Base-by-base conservation (phyloP, 1,140 invertebrate genomes). In the Listronotus bonariensis region DNA sequence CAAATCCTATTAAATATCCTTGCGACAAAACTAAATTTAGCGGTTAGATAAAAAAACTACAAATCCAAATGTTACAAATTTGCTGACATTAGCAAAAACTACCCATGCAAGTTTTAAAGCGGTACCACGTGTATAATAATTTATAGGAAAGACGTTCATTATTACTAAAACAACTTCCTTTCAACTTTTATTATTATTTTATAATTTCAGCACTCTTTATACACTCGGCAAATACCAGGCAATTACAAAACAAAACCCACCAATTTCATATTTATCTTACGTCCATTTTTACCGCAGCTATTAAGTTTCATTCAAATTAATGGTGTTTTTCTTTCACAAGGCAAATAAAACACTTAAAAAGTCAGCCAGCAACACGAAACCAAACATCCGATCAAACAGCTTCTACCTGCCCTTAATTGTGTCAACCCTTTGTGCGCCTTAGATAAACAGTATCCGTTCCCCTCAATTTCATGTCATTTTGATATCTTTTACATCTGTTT, bases 391-490 rank as follows among this genome's bases (percentile, higher is more conserved):
- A 61, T 53, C 59, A 43, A 53, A 26, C 48, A 41, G 48, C 40
- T 54, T 34, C 34, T 53, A 61, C 49, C 59, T 53, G 48, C 59
- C 36, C 32, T 53, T 53, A 61, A 61, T 61, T 61, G 59, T 61
- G 59, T 61, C 59, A 61, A 61, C 48, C 59, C 59, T 54, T 54
- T 41, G 34, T 15, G 46, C 15, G 46, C 57, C 18, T 48, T 51
- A 20, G 18, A 41, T 41, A 60, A 51, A 60, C 46, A 49, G 31
- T 69, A 69, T 66, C 57, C 52, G 65, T 70, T 67, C 65, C 68
- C 68, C 65, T 70, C 60, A 70, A 70, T 67, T 70, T 67, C 60
- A 48, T 70, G 68, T 70, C 68, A 60, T 67, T 70, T 69, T 45
- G 56, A 63, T 58, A 62, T 53, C 64, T 46, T 64, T 70, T 60